Evolutionary conservation across 1,140 invertebrate genomes (phyloP).

Genomic region (Leptinotarsa undecemlineata): DNA sequence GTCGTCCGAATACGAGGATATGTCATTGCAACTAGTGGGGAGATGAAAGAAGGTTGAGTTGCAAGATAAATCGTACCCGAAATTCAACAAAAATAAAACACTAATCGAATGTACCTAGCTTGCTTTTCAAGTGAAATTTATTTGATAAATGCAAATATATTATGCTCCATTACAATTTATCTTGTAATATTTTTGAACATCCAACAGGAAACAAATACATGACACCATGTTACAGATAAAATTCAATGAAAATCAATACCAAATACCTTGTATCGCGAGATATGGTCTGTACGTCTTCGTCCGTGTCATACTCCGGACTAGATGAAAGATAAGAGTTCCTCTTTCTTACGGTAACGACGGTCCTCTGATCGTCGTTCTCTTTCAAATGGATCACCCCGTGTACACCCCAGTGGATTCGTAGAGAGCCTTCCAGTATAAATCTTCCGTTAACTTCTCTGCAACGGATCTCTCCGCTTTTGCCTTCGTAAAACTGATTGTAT

Average conservation of each 20-base stretch:
- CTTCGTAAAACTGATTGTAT: constrained; percentile 81
- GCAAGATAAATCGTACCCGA: too few species aligned
- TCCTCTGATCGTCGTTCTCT: constrained; percentile 83
- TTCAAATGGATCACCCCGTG: constrained; percentile 82
- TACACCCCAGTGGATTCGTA: constrained; percentile 85
- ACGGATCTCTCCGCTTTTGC: constrained; percentile 74
- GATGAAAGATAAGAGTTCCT: constrained; percentile 67
- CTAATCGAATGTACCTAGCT: too few species aligned
- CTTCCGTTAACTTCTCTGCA: constrained; percentile 79
- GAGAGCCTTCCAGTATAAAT: constrained; percentile 75
- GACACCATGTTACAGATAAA: too few species aligned
- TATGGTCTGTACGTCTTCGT: constrained; percentile 51
- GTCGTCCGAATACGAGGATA: constrained; percentile 29
- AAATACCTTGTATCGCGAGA: constrained; percentile 50
- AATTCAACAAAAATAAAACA: background rate
- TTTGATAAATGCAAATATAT: too few species aligned
- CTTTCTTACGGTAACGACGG: constrained; percentile 71
- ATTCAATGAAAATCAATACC: background rate
- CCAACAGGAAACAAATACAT: too few species aligned
- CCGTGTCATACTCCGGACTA: constrained; percentile 50
- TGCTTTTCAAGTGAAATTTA: too few species aligned
- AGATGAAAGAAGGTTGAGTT: too few species aligned
- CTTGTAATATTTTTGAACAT: too few species aligned
- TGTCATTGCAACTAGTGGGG: constrained; percentile 41
- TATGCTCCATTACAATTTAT: too few species aligned